Evolutionary conservation across 2,888 invertebrate species (phyloP).

Genomic region (Phorcus lineatus): DNA sequence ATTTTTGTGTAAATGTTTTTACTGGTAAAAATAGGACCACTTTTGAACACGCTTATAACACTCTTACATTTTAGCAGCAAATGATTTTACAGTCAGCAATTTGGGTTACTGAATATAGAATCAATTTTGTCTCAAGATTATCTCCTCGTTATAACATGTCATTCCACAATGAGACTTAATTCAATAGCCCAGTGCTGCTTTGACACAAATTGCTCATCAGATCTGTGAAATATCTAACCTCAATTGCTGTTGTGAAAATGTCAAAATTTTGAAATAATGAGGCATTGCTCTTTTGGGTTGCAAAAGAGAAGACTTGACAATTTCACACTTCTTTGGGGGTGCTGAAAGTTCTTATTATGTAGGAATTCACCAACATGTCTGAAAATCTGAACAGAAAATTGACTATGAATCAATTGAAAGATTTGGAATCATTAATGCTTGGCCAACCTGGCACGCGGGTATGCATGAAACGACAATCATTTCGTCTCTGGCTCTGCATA

Average conservation of each 20-base stretch:
- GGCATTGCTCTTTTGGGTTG: neutral
- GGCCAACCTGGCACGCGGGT: neutral
- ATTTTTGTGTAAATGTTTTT: too few relatives aligned
- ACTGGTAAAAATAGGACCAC: too few relatives aligned
- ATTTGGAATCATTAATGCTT: neutral
- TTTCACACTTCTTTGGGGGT: neutral
- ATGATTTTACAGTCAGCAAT: too few relatives aligned
- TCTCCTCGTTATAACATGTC: too few relatives aligned
- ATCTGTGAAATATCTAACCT: neutral
- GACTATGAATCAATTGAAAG: conserved; percentile 2
- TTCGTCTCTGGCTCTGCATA: neutral
- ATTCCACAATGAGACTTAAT: neutral
- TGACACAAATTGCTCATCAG: neutral
- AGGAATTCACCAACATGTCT: neutral
- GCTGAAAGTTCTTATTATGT: too few relatives aligned
- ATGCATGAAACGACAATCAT: neutral
- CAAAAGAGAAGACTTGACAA: neutral
- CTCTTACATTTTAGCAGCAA: too few relatives aligned
- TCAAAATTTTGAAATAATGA: neutral
- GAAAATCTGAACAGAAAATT: neutral
- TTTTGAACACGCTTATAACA: too few relatives aligned
- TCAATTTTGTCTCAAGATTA: too few relatives aligned
- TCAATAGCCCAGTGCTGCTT: neutral
- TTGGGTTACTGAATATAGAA: too few relatives aligned
- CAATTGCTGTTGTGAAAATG: neutral